A percentile compares a stretch with the other conserved stretches of the same genome.
Conservation (phyloP, 2,888 invertebrate species). For the Kryphioiulus occultus region DNA sequence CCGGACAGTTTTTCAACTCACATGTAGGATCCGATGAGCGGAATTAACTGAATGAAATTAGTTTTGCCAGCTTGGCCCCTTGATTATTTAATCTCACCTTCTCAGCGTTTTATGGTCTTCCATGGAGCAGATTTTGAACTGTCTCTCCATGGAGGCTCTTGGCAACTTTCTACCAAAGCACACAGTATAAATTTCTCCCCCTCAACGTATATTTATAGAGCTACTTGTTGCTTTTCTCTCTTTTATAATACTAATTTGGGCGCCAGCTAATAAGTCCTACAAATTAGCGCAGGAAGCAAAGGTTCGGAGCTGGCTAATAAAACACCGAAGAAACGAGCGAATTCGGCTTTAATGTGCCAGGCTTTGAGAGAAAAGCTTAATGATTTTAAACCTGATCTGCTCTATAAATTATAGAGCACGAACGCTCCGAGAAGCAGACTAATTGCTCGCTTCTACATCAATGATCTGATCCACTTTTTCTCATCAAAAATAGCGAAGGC, state of each 20-base stretch:
- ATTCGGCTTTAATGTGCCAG: constrained; percentile 18
- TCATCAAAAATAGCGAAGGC: constrained; percentile 8
- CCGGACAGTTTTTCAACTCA: neutral
- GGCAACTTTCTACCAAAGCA: neutral
- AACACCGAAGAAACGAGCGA: neutral
- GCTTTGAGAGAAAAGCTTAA: constrained; percentile 22
- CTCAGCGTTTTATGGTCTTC: neutral
- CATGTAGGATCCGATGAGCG: neutral
- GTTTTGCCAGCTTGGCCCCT: constrained; percentile 12
- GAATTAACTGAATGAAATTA: constrained; percentile 20
- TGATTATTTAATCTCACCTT: neutral
- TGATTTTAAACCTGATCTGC: constrained; percentile 35
- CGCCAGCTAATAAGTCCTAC: constrained; percentile 15
- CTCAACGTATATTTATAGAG: neutral
- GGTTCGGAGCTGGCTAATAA: constrained; percentile 22
- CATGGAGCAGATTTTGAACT: neutral
- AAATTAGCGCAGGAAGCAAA: constrained; percentile 31
- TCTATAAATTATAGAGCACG: neutral
- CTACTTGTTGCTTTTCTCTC: constrained; percentile 6
- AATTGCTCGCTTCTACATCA: neutral
- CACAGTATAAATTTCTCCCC: neutral
- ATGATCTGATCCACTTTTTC: constrained; percentile 4
- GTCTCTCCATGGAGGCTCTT: neutral
- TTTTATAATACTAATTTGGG: constrained; percentile 30
- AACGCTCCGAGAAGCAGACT: neutral